Percentiles rank a stretch among this genome's conserved stretches.
Conservation (phyloP, 2,888 invertebrate genomes). For the Xestia c-nigrum region DNA sequence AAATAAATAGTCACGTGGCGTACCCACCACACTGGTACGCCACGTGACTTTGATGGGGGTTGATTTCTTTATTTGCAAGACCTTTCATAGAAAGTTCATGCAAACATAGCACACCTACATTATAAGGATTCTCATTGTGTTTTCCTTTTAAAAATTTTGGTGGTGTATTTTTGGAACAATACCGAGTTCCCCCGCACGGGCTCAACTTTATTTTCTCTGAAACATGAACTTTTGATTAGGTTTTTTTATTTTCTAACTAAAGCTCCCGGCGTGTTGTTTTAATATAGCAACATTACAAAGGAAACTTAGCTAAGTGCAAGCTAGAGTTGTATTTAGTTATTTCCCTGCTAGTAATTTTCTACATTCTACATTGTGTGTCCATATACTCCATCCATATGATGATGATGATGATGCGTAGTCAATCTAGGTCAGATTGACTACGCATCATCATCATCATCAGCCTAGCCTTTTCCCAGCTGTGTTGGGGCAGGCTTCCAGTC, state of each 20-base stretch:
- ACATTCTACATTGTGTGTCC: not conserved
- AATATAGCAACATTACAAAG: not conserved
- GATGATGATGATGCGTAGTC: too few species aligned
- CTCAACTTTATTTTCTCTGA: not conserved
- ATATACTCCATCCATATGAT: not conserved
- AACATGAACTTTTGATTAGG: not conserved
- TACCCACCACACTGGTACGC: not conserved
- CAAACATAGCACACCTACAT: not conserved
- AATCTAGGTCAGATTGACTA: too few species aligned
- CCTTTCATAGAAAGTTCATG: not conserved
- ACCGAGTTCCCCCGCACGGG: not conserved
- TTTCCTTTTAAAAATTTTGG: not conserved
- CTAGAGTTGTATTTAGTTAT: too few species aligned
- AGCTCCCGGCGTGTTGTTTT: not conserved
- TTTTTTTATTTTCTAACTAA: not conserved
- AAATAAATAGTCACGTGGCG: not conserved
- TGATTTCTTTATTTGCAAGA: not conserved
- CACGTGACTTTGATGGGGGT: not conserved
- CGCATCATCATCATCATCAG: too few species aligned
- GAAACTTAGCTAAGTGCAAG: not conserved
- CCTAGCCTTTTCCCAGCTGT: too few species aligned
- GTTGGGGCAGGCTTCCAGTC: too few species aligned
- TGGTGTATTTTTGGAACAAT: not conserved
- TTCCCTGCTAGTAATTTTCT: not conserved
- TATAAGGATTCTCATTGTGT: not conserved